Evolutionary conservation across 2,888 invertebrate genomes (phyloP).

Genomic region (Penaeus monodon): DNA sequence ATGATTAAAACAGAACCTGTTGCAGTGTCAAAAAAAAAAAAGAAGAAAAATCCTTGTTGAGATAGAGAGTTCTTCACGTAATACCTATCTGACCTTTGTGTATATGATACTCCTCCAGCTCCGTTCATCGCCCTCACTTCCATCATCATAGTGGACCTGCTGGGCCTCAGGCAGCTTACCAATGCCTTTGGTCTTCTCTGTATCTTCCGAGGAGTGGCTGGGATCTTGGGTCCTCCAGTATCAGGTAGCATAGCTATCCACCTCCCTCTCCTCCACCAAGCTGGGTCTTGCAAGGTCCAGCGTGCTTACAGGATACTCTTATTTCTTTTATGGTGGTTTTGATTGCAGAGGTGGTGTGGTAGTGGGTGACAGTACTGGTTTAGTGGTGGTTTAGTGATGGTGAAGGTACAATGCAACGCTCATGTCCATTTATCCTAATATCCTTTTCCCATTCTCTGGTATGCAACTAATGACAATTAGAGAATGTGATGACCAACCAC

Average conservation of each 20-base stretch:
- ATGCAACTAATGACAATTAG: no score
- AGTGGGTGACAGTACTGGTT: slow-evolving; percentile 7
- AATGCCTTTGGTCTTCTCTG: slow-evolving; percentile 97
- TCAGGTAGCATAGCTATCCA: slow-evolving; percentile 68
- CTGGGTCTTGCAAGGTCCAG: no score
- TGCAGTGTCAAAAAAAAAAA: no score
- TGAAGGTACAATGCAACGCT: no score
- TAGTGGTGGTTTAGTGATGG: neutral
- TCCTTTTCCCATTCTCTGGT: no score
- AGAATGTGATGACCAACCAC: no score
- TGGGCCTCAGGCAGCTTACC: slow-evolving; percentile 94
- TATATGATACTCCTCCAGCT: slow-evolving; percentile 75
- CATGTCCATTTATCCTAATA: no score
- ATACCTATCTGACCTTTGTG: neutral
- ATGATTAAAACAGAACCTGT: no score
- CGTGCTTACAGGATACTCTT: no score
- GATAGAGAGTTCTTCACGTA: no score
- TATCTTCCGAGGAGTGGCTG: slow-evolving; percentile 93
- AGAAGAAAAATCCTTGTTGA: no score
- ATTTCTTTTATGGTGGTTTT: no score
- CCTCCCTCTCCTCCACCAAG: neutral
- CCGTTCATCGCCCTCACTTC: slow-evolving; percentile 98
- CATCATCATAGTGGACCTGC: slow-evolving; percentile 94
- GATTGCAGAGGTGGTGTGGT: slow-evolving; percentile 17
- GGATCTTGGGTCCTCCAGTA: slow-evolving; percentile 79